Conservation (phyloP, 2,888 invertebrate genomes). For the Ennomos fuscantarius region DNA sequence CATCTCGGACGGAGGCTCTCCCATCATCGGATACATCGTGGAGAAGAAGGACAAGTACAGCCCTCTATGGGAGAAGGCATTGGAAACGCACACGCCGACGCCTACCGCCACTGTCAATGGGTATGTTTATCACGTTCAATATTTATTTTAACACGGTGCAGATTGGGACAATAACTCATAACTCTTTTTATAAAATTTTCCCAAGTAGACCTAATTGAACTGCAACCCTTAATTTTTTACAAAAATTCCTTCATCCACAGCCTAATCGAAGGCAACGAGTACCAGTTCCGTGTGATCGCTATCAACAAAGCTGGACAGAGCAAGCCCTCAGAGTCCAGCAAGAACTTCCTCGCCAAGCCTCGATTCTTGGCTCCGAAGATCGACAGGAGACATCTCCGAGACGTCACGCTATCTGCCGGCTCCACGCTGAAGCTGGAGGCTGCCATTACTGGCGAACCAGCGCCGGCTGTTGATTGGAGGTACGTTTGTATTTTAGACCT, state of each 20-base stretch:
- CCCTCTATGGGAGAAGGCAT: slow-evolving; percentile 96
- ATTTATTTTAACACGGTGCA: too few species aligned
- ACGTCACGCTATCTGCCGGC: slow-evolving; percentile 96
- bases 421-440: slow-evolving; percentile 97
- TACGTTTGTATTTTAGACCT: slow-evolving; percentile 32
- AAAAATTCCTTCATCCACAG: slow-evolving; percentile 45
- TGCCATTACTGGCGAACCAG: slow-evolving; percentile 97
- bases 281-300: slow-evolving; percentile 98
- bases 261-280: slow-evolving; percentile 97
- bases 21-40: slow-evolving; percentile 96
- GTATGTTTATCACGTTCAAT: slow-evolving; percentile 49
- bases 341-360: slow-evolving; percentile 94
- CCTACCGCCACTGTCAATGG: slow-evolving; percentile 94
- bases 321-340: slow-evolving; percentile 95
- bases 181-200: too few species aligned
- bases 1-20: slow-evolving; percentile 95
- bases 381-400: slow-evolving; percentile 95
- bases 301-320: slow-evolving; percentile 98
- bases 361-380: slow-evolving; percentile 97
- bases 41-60: slow-evolving; percentile 97
- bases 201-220: too few species aligned
- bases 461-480: slow-evolving; percentile 96
- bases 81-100: slow-evolving; percentile 91
- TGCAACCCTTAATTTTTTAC: not conserved
- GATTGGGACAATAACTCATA: too few species aligned